Conservation (phyloP, 2,888 invertebrate genomes). For the Hypena proboscidalis region DNA sequence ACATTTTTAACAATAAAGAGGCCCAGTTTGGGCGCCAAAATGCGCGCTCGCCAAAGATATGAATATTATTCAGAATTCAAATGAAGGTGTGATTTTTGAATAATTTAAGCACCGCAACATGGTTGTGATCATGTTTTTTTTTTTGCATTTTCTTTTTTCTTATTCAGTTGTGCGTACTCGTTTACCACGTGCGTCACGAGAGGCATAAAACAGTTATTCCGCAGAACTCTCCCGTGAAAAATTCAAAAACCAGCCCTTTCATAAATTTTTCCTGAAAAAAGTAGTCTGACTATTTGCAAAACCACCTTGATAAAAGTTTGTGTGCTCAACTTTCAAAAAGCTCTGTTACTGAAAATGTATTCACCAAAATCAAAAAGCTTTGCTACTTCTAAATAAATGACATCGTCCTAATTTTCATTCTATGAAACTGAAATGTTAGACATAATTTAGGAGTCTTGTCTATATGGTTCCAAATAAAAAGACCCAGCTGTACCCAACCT, state of each 20-base stretch:
- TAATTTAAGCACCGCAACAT: constrained; percentile 7
- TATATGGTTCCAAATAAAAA: not conserved
- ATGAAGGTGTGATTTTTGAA: constrained; percentile 14
- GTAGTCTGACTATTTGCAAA: too few relatives aligned
- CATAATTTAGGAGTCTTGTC: not conserved
- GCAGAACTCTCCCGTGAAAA: too few relatives aligned
- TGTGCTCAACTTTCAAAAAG: too few relatives aligned
- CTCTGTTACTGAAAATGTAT: too few relatives aligned
- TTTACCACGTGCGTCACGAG: not conserved
- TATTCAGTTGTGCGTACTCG: not conserved
- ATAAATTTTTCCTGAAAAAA: too few relatives aligned
- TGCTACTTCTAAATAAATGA: too few relatives aligned
- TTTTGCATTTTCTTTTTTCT: not conserved
- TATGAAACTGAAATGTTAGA: not conserved
- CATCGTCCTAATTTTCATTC: too few relatives aligned
- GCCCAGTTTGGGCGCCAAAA: constrained; percentile 16
- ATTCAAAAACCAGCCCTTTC: too few relatives aligned
- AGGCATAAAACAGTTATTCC: too few relatives aligned
- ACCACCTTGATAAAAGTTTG: too few relatives aligned
- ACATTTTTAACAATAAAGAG: constrained; percentile 44
- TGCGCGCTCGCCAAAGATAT: constrained; percentile 23
- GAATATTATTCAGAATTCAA: constrained; percentile 21
- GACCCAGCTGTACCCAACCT: not conserved
- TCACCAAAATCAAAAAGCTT: too few relatives aligned
- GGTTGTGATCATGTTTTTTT: not conserved